A percentile compares a stretch with the other conserved stretches of the same genome.
phyloP scores from a whole-genome alignment of 2,797 vertebrate genomes.

The Danio kyathit region DNA sequence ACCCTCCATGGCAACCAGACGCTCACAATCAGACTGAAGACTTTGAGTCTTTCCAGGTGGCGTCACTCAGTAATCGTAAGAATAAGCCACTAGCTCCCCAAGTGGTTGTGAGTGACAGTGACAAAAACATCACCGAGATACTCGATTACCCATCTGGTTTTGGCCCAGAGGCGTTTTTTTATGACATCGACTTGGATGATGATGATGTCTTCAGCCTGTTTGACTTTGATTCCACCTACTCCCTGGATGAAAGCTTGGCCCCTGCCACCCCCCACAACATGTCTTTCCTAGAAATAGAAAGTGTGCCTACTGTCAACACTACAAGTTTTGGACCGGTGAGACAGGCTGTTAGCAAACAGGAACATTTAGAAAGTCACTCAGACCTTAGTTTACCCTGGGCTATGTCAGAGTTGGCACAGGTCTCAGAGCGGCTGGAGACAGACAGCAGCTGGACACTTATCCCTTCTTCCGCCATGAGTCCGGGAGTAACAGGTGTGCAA shows the following conservation, averaged over 20 bases:
- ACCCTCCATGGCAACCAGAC: conserved; percentile 56
- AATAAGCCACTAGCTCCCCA: conserved; percentile 70
- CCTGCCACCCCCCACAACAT: conserved; percentile 17
- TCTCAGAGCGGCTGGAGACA: conserved; percentile 3
- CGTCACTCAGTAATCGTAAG: conserved; percentile 71
- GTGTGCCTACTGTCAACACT: conserved; percentile 20
- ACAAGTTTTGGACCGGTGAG: background rate
- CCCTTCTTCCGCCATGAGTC: conserved; percentile 20
- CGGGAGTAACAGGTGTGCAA: conserved; percentile 49
- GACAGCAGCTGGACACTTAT: conserved; percentile 37
- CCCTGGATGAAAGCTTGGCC: conserved; percentile 55
- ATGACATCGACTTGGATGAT: conserved; percentile 65
- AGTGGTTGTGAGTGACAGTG: conserved; percentile 55
- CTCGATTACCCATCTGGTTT: conserved; percentile 67
- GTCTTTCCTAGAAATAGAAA: conserved; percentile 43
- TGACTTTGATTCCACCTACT: conserved; percentile 66
- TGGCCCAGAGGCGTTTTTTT: conserved; percentile 60
- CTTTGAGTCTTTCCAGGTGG: conserved; percentile 51
- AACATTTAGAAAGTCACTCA: conserved; percentile 42
- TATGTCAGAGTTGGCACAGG: conserved; percentile 28
- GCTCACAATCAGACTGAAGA: conserved; percentile 54
- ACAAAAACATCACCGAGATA: conserved; percentile 60
- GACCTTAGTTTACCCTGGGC: conserved; percentile 22
- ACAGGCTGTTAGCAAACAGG: conserved; percentile 20
- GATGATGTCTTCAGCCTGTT: conserved; percentile 62